Conservation (phyloP, 2,888 invertebrate genomes). For the Scaptomyza tumidula region DNA sequence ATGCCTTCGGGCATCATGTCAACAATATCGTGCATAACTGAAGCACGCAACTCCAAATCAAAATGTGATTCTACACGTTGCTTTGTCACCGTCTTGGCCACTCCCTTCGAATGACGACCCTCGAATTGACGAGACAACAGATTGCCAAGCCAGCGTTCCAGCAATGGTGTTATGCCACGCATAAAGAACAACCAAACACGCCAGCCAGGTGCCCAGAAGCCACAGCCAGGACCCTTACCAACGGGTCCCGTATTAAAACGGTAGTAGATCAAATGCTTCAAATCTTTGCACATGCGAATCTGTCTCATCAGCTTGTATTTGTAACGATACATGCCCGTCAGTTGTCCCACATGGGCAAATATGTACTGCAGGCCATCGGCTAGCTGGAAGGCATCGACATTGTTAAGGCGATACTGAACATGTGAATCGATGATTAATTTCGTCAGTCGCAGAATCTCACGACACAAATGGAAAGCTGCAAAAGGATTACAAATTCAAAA, state of each 20-base stretch:
- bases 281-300: constrained; percentile 99
- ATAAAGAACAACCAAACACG: constrained; percentile 99
- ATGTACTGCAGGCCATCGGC: constrained; percentile 99
- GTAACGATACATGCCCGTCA: constrained; percentile 99
- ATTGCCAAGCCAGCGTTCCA: constrained; percentile 99
- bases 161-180: constrained; percentile 98
- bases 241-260: constrained; percentile 99
- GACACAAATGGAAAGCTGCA: constrained; percentile 98
- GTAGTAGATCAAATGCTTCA: constrained; percentile 99
- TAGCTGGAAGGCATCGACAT: constrained; percentile 99
- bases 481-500: not conserved
- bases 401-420: constrained; percentile 99
- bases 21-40: constrained; percentile 99
- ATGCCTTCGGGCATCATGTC: constrained; percentile 99
- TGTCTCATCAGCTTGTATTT: constrained; percentile 99
- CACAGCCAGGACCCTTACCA: constrained; percentile 99
- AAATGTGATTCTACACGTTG: constrained; percentile 99
- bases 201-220: constrained; percentile 99
- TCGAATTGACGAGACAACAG: constrained; percentile 99
- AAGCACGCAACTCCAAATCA: constrained; percentile 98
- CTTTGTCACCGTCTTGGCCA: constrained; percentile 99
- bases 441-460: constrained; percentile 98
- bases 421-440: constrained; percentile 99
- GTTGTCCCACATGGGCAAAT: constrained; percentile 99
- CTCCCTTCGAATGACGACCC: constrained; percentile 99